A percentile compares a stretch with the other conserved stretches of the same genome.
These are phyloP conservation scores for Semnopithecus entellus DNA, from an alignment of 2,113 vertebrate species.

Conservation along the genomic window DNA sequence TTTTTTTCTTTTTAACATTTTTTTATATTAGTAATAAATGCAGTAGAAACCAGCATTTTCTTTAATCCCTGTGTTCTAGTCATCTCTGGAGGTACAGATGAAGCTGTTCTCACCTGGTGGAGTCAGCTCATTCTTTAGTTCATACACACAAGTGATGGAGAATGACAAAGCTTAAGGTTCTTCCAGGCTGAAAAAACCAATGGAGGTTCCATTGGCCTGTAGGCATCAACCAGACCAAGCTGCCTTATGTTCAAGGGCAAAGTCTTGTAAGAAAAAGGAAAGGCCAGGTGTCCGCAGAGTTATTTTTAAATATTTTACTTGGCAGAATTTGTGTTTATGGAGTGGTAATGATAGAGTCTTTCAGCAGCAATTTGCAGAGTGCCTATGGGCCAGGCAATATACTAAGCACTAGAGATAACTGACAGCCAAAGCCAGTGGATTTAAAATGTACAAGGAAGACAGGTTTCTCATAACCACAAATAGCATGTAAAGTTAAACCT, in stretches of 20 bases:
- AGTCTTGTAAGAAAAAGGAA: background rate
- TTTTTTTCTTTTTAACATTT: constrained; percentile 60
- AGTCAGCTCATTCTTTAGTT: background rate
- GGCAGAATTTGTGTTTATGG: background rate
- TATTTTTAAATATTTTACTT: background rate
- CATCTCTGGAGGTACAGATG: background rate
- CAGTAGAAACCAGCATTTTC: constrained; percentile 63
- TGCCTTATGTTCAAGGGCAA: background rate
- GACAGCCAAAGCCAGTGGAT: background rate
- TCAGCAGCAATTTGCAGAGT: background rate
- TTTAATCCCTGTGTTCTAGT: background rate
- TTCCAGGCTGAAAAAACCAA: background rate
- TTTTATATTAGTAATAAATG: constrained; percentile 78
- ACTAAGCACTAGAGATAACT: background rate
- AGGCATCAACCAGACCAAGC: background rate
- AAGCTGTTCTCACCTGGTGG: background rate
- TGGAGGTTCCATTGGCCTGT: background rate
- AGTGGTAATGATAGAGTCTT: background rate
- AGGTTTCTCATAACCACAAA: background rate
- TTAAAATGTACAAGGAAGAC: background rate
- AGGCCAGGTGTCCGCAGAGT: background rate
- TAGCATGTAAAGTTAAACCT: background rate
- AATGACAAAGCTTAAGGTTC: background rate
- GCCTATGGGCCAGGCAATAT: background rate
- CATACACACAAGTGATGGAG: background rate